Evolutionary conservation across 2,113 vertebrate species (phyloP).

Genomic region (Psittacus erithacus): DNA sequence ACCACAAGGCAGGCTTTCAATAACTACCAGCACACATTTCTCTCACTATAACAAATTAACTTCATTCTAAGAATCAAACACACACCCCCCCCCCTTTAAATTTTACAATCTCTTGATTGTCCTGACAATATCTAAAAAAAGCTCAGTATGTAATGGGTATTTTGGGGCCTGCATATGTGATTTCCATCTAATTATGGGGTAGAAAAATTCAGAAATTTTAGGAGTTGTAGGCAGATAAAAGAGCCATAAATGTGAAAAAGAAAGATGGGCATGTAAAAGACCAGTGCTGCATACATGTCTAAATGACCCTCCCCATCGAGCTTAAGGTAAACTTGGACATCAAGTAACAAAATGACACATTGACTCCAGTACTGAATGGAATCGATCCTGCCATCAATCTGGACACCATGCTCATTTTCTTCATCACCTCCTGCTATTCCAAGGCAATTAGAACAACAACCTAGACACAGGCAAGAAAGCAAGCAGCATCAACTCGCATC

Average conservation of each 20-base stretch:
- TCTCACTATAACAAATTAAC: neutral
- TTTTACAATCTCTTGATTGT: neutral
- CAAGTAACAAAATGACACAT: neutral
- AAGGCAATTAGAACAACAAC: neutral
- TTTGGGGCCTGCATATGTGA: neutral
- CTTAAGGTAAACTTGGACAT: neutral
- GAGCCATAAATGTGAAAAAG: neutral
- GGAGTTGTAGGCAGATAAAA: neutral
- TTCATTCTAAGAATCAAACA: neutral
- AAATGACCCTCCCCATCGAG: neutral
- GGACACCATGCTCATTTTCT: neutral
- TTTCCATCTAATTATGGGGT: constrained; percentile 1
- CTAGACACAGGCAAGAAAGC: neutral
- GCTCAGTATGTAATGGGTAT: neutral
- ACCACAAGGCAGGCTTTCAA: neutral
- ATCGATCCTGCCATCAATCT: neutral
- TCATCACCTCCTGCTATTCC: neutral
- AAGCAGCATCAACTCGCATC: neutral
- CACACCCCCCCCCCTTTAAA: neutral
- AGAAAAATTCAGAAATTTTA: neutral
- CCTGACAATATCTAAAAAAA: neutral
- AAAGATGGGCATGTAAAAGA: neutral
- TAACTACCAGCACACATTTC: neutral
- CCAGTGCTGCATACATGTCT: neutral
- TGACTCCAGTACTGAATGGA: neutral